Conservation (phyloP, 53 echinoderm and acorn worm genomes). For the Holothuria scabra region DNA sequence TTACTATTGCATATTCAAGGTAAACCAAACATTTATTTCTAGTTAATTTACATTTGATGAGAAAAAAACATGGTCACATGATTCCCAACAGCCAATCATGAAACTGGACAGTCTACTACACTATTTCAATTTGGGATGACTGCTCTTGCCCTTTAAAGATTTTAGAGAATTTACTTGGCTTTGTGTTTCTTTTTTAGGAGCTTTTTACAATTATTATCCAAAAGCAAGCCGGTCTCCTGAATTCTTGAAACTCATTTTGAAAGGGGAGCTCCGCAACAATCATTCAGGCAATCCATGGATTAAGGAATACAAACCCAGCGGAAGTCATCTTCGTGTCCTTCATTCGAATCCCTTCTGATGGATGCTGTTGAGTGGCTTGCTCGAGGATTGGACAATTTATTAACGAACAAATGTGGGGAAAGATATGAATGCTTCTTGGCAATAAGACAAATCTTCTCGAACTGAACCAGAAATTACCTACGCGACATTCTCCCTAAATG, state of each 20-base stretch:
- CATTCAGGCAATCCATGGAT: conserved; percentile 79
- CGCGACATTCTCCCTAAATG: conserved; percentile 45
- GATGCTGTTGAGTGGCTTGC: conserved; percentile 80
- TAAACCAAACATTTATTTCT: too few species aligned
- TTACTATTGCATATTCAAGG: too few species aligned
- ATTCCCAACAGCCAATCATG: too few species aligned
- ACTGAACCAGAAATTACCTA: neutral
- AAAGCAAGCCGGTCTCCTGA: conserved; percentile 46
- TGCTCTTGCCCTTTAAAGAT: too few species aligned
- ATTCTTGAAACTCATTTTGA: conserved; percentile 78
- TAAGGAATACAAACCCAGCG: conserved; percentile 53
- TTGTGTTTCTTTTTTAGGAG: conserved; percentile 51
- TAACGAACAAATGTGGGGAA: conserved; percentile 15
- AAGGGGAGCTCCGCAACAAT: conserved; percentile 38
- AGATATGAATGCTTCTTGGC: neutral
- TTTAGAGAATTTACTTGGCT: too few species aligned
- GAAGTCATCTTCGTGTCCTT: neutral
- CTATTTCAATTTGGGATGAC: too few species aligned
- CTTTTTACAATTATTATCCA: conserved; percentile 77
- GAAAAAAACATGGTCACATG: too few species aligned
- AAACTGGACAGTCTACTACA: too few species aligned
- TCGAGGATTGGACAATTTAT: conserved; percentile 65
- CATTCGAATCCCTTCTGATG: conserved; percentile 82
- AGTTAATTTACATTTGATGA: too few species aligned
- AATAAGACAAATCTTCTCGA: neutral